phyloP scores from a whole-genome alignment of 2,888 invertebrate species.

The Tuta absoluta region DNA sequence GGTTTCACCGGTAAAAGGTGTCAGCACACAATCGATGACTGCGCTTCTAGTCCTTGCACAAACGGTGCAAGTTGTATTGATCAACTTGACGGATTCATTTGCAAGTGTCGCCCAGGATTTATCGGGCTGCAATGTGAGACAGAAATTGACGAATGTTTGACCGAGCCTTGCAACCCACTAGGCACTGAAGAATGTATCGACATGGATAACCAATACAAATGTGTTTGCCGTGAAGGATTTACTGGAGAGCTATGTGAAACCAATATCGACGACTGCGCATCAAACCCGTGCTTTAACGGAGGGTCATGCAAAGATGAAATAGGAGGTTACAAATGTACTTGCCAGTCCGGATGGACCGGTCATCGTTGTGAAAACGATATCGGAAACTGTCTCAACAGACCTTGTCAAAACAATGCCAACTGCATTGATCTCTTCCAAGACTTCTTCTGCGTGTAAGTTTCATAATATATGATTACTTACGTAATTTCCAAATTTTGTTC shows the following conservation, averaged over 20 bases:
- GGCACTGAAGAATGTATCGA: slow-evolving; percentile 96
- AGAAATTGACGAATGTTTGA: slow-evolving; percentile 94
- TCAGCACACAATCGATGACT: slow-evolving; percentile 96
- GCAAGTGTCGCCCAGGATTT: slow-evolving; percentile 96
- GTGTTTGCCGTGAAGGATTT: slow-evolving; percentile 94
- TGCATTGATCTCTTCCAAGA: slow-evolving; percentile 96
- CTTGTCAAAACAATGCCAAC: slow-evolving; percentile 95
- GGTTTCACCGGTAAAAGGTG: slow-evolving; percentile 96
- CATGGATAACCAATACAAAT: slow-evolving; percentile 91
- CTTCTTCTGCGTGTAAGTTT: slow-evolving; percentile 92
- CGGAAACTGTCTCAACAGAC: slow-evolving; percentile 91
- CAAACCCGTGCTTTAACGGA: slow-evolving; percentile 93
- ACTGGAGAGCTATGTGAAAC: slow-evolving; percentile 91
- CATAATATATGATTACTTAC: neutral
- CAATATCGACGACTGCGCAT: slow-evolving; percentile 93
- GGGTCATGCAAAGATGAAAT: slow-evolving; percentile 93
- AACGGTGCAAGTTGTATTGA: slow-evolving; percentile 95
- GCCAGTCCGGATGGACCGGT: slow-evolving; percentile 93
- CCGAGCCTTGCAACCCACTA: slow-evolving; percentile 93
- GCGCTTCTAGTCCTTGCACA: slow-evolving; percentile 93
- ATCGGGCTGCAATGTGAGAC: slow-evolving; percentile 96
- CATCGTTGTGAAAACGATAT: slow-evolving; percentile 92
- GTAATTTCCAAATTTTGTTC: neutral
- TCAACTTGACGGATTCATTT: slow-evolving; percentile 93
- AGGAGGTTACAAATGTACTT: slow-evolving; percentile 90